Evolutionary conservation across 2,113 vertebrate genomes (phyloP), one percentile per base, ranked within the genome.

Genomic region (Silurus asotus): DNA sequence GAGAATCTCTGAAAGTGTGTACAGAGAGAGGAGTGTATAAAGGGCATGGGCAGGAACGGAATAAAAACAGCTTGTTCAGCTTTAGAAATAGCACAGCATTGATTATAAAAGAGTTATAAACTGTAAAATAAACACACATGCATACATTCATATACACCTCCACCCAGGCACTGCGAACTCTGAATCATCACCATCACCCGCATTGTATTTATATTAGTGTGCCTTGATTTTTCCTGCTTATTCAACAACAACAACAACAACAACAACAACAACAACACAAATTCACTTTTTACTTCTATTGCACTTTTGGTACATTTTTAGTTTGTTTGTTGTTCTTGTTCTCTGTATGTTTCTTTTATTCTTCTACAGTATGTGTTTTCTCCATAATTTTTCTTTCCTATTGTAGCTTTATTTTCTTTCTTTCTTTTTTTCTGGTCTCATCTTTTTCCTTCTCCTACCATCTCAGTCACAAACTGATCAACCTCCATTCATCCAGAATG

Each of bases 21-120:
- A 58, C n/a, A 87, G 49, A 59, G 65, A 82, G 37, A 83, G 25
- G 81, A 85, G 56, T 8, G 19, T 37, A 86, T 75, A 72, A 51
- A 75, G 76, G 87, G 62, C 77, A 56, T 67, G 64, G 78, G 72
- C 48, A 88, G 59, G 78, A 70, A 78, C 20, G 75, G 37, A 37
- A 37, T 37, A 78, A 86, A 82, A 83, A 65, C 78, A 19, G 78
- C 64, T 72, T 65, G 11, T 9, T 51, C 83, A 79, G 77, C 61
- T 84, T 84, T 91, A 90, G 89, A 91, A 90, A 90, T 90, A 91
- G 90, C 84, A 82, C 81, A 86, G 88, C 86, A 82, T 82, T 65
- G 87, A 89, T 90, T 88, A 86, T 89, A 91, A 91, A 90, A 89
- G 87, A 74, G 84, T 90, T 91, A 90, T 90, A 91, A 88, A 91